phyloP scores from a whole-genome alignment of 2,113 vertebrate species.

The Brachyhypopomus occidentalis region DNA sequence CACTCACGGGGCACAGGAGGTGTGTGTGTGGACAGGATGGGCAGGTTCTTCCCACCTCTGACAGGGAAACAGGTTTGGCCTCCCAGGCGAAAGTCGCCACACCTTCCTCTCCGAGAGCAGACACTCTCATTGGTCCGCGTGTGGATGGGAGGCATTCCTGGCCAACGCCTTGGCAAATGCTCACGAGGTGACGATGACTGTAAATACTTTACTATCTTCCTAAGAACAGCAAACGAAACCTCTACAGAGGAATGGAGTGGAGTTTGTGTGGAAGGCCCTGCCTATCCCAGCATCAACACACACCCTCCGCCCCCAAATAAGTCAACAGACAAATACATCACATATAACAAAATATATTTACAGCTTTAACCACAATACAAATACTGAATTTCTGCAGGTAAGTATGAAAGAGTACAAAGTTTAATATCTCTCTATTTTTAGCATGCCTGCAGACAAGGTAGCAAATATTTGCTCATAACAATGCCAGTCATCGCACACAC shows the following conservation, averaged over 20 bases:
- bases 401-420: constrained; percentile 7
- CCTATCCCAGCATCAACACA: no score
- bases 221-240: no score
- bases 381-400: background rate
- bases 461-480: background rate
- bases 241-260: no score
- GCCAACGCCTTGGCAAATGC: no score
- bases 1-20: background rate
- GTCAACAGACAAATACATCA: background rate
- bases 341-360: constrained; percentile 43
- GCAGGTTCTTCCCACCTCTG: constrained; percentile 61
- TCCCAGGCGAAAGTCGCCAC: constrained; percentile 57
- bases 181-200: no score
- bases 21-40: constrained; percentile 41
- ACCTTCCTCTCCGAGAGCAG: constrained; percentile 14
- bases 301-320: no score
- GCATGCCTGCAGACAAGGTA: background rate
- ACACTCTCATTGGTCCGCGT: constrained; percentile 33
- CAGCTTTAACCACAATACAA: constrained; percentile 12
- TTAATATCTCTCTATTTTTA: background rate
- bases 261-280: no score
- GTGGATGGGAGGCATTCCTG: constrained; percentile 4
- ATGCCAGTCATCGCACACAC: background rate
- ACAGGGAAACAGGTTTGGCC: constrained; percentile 70
- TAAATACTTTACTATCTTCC: no score